phyloP scores from a whole-genome alignment of 2,888 invertebrate species.

The Neoscelio sp. region DNA sequence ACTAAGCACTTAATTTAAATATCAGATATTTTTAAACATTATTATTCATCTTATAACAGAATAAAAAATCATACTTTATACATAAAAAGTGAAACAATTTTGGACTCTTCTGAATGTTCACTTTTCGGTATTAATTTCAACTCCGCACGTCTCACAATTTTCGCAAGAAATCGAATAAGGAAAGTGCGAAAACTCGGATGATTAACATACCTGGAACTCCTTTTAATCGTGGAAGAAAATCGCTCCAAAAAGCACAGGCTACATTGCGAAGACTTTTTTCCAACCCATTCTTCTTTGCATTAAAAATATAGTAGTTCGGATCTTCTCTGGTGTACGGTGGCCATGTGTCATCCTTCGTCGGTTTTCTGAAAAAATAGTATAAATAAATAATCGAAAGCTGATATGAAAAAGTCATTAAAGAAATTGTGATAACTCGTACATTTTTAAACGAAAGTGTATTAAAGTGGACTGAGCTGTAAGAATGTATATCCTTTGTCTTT shows the following conservation, averaged over 20 bases:
- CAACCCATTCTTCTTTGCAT: conserved; percentile 90
- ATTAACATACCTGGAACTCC: conserved; percentile 86
- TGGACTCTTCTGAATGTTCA: too few relatives aligned
- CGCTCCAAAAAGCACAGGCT: conserved; percentile 98
- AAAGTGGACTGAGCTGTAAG: too few relatives aligned
- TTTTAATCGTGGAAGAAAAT: conserved; percentile 95
- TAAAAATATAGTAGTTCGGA: conserved; percentile 95
- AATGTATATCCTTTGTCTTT: too few relatives aligned
- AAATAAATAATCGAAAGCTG: conserved; percentile 75
- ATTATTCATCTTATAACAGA: too few relatives aligned
- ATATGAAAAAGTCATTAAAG: too few relatives aligned
- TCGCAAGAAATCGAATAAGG: background rate
- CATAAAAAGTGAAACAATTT: too few relatives aligned
- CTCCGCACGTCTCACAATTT: too few relatives aligned
- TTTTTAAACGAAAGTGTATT: too few relatives aligned
- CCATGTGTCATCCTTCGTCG: conserved; percentile 89
- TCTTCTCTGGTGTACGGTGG: conserved; percentile 93
- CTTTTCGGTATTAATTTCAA: too few relatives aligned
- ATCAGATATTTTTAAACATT: too few relatives aligned
- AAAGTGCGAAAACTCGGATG: conserved; percentile 15
- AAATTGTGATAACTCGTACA: background rate
- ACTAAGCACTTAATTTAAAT: too few relatives aligned
- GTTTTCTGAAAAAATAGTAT: conserved; percentile 82
- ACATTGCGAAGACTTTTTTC: conserved; percentile 91
- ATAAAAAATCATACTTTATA: too few relatives aligned